Base-by-base conservation (phyloP, 1,140 invertebrate genomes). In the Laupala kohalensis region DNA sequence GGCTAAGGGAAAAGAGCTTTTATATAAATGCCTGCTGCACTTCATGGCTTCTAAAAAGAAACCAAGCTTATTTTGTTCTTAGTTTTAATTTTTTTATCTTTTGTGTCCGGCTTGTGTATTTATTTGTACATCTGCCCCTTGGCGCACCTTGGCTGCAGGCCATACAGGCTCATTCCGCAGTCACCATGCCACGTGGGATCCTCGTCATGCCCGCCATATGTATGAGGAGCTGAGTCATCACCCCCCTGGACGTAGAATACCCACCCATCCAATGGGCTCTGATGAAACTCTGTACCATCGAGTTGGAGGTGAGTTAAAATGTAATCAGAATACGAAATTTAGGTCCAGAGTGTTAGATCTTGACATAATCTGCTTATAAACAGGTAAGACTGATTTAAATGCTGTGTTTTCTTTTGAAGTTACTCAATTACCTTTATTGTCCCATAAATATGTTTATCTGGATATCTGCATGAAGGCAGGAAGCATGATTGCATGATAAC, bases 101-200 rank as follows among this genome's bases (percentile, higher is more conserved):
- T 73, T 67, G 64, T 71, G 37, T 72, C 67, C 72, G 73, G 67
- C 69, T 73, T 72, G 67, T 71, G 69, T 74, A 75, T 77, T 78
- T 75, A 72, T 74, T 74, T 78, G 75, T 76, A 74, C 74, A 73
- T 77, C 68, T 77, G 77, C 74, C 75, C 77, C 73, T 76, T 79
- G 76, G 77, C 74, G 74, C 77, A 74, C 76, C 78, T 78, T 75
- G 77, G 74, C 77, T 77, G 27, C 79, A 84, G 83, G 81, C 83
- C 79, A 79, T 71, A 79, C 81, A 79, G 80, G 82, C 74, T 81
- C 82, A 71, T 78, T 83, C 78, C 82, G 82, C 75, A 88, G 87
- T 80, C 89, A 91, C 81, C 89, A 91, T 81, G 90, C 90, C 28
- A 94, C 92, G 77, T 94, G 92, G 92, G 91, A 93, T 82, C 92